Evolutionary conservation across 2,113 vertebrate species (phyloP), one percentile per base, ranked within the genome.

Genomic region (Lasiurus borealis): DNA sequence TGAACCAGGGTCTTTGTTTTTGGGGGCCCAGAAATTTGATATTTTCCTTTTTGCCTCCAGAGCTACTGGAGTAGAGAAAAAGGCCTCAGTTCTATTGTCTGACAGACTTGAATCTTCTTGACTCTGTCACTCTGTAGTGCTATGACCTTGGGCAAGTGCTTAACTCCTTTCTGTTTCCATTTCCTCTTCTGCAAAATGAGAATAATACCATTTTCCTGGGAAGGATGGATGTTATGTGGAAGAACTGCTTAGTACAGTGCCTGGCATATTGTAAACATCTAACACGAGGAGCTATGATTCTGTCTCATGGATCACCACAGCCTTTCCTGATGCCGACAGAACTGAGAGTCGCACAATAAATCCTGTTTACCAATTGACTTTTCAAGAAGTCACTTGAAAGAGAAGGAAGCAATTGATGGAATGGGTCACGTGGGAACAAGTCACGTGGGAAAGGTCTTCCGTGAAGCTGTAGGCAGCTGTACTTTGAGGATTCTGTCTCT

Each of bases 361-460:
- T 75, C 62, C 78, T 48, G 57, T 75, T 27, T 50, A 69, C 85
- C 81, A 72, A 72, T 64, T 94, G 81, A 90, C n/a, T 78, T 88
- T 77, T 81, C 78, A 92, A 81, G 59, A 46, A 44, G 62, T 69
- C 73, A 71, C 64, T 75, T 62, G 62, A 96, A 82, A 50, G 16
- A 8, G 59, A 87, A 87, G 66, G 66, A 93, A 89, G 95, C 76
- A 91, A 31, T 14, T 5, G 59, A 86, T 73, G 15, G 21, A 44
- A 69, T 31, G 75, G 64, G 59, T 62, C 59, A 27, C 3, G 4
- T 5, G 73, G 77, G 66, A 44, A 52, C 18, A 59, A 66, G 50
- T 85, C 44, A 13, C 2, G 34, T 6, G 44, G n/a, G 80, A 81
- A 86, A 95, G 12, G 44, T 36, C 78, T 46, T 95, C 21, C 21